Evolutionary conservation across 2,797 vertebrate genomes (phyloP), one percentile per base, ranked within the genome.

Genomic region (Leptatherina wallacei): DNA sequence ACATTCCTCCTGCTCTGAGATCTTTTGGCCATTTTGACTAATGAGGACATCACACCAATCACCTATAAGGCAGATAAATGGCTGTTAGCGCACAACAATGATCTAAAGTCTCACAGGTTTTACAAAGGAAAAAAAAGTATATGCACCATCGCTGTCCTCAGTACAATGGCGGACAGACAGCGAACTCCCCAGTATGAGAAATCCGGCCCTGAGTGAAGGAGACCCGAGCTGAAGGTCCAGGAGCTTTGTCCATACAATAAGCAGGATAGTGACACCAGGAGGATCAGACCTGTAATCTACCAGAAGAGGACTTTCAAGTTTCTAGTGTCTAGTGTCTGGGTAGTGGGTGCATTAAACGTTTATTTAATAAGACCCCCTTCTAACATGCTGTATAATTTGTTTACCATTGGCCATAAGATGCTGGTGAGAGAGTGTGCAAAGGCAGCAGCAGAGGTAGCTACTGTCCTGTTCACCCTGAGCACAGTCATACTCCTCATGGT

Each of bases 341-440:
- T 56, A 8, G 27, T 20, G 29, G 6, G 14, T 27, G 24, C 24
- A 24, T 30, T 16, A 16, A 16, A 12, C 22, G 13, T 54, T 54
- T 16, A 6, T 20, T 2, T 7, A 9, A n/a, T n/a, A 22, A 49
- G 20, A 59, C 6, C 29, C 16, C 56, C 35, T 49, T 9, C 32
- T 51, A 18, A 30, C 22, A 5, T 35, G 24, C 18, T 29, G 4
- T 51, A 36, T 5, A 38, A n/a, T 55, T 30, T 61, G 40, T 88
- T 91, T 93, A 96, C 96, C 95, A 29, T 69, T 22, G 89, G 86
- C 38, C 84, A 78, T 29, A 88, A 22, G 71, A 94, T 35, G 44
- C 66, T 78, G 77, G 79, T 79, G 65, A 88, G 78, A 0, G 81
- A 85, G 14, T 20, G 32, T 2, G 56, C 8, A 16, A 86, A 32